Base-by-base conservation (phyloP, 1,140 invertebrate genomes). In the Papilio helenus region DNA sequence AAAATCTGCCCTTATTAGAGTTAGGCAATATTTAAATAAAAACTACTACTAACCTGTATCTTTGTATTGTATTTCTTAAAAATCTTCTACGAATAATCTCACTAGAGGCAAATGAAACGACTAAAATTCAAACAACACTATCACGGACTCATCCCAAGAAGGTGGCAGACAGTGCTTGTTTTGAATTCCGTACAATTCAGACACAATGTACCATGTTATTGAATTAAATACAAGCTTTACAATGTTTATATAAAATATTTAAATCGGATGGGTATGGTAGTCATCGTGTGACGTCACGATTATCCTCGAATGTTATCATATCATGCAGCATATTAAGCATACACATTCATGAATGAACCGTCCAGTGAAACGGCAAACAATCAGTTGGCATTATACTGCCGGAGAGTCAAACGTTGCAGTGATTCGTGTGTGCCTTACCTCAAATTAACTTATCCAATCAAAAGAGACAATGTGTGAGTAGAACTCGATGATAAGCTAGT, bases 231-330 rank as follows among this genome's bases (percentile, higher is more conserved):
- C 61, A 68, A 29, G 26, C 61, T 68, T 68, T 68, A 0, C 26
- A 68, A 68, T 68, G 61, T 68, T 68, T 68, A 68, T 68, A 68
- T 68, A 68, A 68, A 68, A 68, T 68, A 34, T 29, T 68, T 68
- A 29, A 29, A 68, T 26, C 61, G 26, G 12, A 29, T 34, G 61
- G 29, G 61, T 68, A 26, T 61, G 58, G 58, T 16, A 29, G 61
- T 29, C 10, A 23, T 12, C 61, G 26, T 68, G 61, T 68, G 61
- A 68, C 61, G 61, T 68, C 61, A 34, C 26, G 3, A 34, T 14
- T 29, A 29, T 29, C 61, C 61, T 44, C 39, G 29, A 51, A 74
- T 74, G 42, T 74, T 74, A 74, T 74, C 20, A 49, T 74, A 46
- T 74, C 72, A 74, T 49, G n/a, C 34, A 44, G 39, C 5, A 74